These are phyloP conservation scores for Numenius arquata DNA, from an alignment of 2,113 vertebrate species.

Conservation along the genomic window DNA sequence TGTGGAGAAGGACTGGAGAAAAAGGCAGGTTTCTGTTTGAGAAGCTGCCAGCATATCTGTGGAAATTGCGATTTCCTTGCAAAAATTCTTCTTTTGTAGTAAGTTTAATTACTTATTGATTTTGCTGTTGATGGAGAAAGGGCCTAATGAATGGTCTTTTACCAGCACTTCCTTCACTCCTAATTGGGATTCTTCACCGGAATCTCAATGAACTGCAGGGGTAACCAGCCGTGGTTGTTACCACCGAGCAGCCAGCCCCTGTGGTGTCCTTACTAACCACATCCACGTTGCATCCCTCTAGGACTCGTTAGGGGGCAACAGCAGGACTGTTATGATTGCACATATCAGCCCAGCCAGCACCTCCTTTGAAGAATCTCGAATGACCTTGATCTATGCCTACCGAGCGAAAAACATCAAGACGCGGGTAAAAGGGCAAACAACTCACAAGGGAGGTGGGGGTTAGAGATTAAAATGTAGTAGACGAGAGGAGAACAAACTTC, in stretches of 20 bases:
- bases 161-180: background rate
- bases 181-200: background rate
- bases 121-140: background rate
- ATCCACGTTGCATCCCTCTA: background rate
- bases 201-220: background rate
- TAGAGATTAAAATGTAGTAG: background rate
- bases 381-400: constrained; percentile 61
- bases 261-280: background rate
- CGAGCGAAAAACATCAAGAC: constrained; percentile 70
- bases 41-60: background rate
- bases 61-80: background rate
- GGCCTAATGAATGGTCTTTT: background rate
- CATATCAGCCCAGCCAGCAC: constrained; percentile 71
- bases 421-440: constrained; percentile 13
- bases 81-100: background rate
- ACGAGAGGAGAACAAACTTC: background rate
- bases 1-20: background rate
- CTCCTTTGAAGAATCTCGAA: constrained; percentile 68
- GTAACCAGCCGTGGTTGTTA: background rate
- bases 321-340: constrained; percentile 62
- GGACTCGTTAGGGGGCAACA: constrained; percentile 73
- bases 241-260: background rate
- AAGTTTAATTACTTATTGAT: constrained; percentile 55
- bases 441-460: background rate
- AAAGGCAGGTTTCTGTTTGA: background rate